phyloP scores from a whole-genome alignment of 2,113 vertebrate genomes.

The Phalacrocorax brasilianus region DNA sequence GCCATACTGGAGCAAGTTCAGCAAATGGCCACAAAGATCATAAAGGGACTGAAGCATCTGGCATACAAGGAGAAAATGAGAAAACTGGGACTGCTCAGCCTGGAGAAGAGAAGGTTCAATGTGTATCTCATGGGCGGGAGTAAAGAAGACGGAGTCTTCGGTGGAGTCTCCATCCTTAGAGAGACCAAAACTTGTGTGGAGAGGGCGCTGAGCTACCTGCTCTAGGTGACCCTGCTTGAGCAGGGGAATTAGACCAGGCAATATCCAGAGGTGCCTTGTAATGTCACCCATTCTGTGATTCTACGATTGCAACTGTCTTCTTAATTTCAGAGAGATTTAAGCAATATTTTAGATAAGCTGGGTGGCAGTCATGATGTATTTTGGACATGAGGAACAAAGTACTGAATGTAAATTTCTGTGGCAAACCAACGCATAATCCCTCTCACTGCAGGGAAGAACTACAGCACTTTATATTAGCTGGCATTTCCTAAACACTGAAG shows the following conservation, averaged over 20 bases:
- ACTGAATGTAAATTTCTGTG: background rate
- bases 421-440: background rate
- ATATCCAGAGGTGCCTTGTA: background rate
- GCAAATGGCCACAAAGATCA: background rate
- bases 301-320: background rate
- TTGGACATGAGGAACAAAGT: background rate
- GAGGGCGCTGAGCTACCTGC: background rate
- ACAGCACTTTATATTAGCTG: background rate
- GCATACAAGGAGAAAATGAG: background rate
- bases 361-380: background rate
- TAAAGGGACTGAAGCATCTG: background rate
- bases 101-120: background rate
- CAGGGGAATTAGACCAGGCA: background rate
- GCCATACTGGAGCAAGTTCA: background rate
- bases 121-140: background rate
- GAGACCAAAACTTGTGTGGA: background rate
- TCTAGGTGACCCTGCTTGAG: background rate
- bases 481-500: background rate
- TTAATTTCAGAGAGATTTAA: background rate
- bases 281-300: background rate
- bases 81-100: background rate
- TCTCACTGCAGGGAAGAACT: background rate
- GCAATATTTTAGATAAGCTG: background rate
- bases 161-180: background rate
- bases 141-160: background rate